Conservation (phyloP, 2,888 invertebrate species). For the Thymelicus sylvestris region DNA sequence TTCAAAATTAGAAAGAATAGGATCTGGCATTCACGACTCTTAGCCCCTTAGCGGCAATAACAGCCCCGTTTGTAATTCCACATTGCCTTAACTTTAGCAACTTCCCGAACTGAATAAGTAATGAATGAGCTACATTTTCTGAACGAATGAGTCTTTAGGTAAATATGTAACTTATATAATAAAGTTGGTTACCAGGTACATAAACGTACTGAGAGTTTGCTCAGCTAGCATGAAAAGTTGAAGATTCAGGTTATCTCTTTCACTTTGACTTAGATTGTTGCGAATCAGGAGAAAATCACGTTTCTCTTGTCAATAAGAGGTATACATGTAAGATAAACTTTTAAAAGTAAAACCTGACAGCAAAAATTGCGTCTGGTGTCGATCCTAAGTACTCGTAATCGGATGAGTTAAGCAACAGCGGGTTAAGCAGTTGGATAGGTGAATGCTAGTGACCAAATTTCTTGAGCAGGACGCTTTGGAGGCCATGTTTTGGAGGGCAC, state of each 20-base stretch:
- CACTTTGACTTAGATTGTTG: no score
- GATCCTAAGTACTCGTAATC: no score
- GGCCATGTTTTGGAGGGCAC: no score
- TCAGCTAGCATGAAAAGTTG: neutral
- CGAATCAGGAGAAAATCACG: no score
- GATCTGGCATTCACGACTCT: neutral
- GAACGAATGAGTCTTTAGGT: neutral
- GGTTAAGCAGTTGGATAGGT: no score
- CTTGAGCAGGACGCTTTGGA: no score
- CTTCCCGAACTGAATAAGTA: conserved; percentile 3
- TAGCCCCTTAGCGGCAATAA: conserved; percentile 2
- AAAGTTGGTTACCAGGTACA: neutral
- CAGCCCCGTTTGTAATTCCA: conserved; percentile 2
- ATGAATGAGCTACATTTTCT: conserved; percentile 5
- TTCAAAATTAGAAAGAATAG: neutral
- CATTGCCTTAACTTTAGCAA: conserved; percentile 1
- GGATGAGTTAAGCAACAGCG: no score
- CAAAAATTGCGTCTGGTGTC: no score
- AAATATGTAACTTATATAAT: neutral
- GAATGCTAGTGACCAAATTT: no score
- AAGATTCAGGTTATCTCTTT: neutral
- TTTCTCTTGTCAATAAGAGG: no score
- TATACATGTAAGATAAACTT: no score
- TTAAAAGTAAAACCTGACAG: no score
- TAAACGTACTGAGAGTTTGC: neutral